Conservation (phyloP, 2,113 vertebrate species). For the Carassius gibelio region DNA sequence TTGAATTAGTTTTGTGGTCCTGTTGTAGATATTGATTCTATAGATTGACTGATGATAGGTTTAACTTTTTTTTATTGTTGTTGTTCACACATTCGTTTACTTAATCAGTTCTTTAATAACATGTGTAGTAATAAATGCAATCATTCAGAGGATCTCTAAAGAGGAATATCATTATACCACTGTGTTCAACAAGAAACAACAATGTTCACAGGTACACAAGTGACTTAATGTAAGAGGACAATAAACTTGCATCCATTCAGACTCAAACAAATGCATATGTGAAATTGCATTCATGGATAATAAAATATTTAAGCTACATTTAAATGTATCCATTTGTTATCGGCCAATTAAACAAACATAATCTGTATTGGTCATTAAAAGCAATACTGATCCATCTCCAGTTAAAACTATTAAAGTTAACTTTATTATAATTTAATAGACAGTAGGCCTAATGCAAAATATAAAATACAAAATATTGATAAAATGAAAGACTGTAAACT, state of each 20-base stretch:
- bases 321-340: not conserved
- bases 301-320: not conserved
- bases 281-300: no score
- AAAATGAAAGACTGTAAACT: not conserved
- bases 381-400: not conserved
- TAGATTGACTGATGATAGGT: not conserved
- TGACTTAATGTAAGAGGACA: not conserved
- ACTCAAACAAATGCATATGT: not conserved
- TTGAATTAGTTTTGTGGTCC: not conserved
- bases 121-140: not conserved
- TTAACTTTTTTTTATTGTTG: not conserved
- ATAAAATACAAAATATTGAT: no score
- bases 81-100: not conserved
- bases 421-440: no score
- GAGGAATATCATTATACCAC: not conserved
- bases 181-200: not conserved
- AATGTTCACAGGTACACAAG: not conserved
- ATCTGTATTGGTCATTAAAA: not conserved
- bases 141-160: not conserved
- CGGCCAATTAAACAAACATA: not conserved
- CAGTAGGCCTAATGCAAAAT: no score
- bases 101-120: not conserved
- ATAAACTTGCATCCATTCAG: not conserved
- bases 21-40: not conserved
- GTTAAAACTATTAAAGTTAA: no score